These are phyloP conservation scores for Diachasmimorpha longicaudata DNA, from an alignment of 1,140 invertebrate genomes.

Conservation along the genomic window DNA sequence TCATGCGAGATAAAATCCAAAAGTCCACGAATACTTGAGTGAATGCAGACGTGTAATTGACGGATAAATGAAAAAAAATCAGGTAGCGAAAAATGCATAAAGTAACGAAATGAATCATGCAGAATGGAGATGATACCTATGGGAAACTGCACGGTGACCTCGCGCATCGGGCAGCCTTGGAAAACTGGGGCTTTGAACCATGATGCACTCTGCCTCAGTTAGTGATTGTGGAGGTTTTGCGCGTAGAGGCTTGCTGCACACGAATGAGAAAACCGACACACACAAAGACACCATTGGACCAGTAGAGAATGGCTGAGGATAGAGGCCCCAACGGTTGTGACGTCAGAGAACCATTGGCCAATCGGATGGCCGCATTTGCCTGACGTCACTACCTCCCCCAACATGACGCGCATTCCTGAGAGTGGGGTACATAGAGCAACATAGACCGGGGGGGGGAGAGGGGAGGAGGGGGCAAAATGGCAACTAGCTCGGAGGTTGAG, in stretches of 20 bases:
- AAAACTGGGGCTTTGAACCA: constrained; percentile 62
- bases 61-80: neutral
- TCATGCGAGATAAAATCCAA: too few relatives aligned
- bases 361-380: constrained; percentile 47
- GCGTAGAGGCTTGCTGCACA: constrained; percentile 36
- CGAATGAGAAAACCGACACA: constrained; percentile 33
- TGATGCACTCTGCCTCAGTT: constrained; percentile 50
- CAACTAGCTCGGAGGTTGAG: constrained; percentile 35
- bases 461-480: constrained; percentile 18
- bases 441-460: neutral
- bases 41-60: neutral
- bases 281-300: neutral
- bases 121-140: constrained; percentile 23
- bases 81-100: neutral
- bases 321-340: constrained; percentile 38
- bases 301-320: constrained; percentile 10
- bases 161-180: constrained; percentile 56
- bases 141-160: constrained; percentile 45
- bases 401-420: constrained; percentile 55
- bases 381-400: constrained; percentile 57
- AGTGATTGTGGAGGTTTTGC: constrained; percentile 11
- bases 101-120: constrained; percentile 12
- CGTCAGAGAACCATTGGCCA: constrained; percentile 53
- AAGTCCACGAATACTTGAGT: neutral
- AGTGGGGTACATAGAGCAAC: neutral